Evolutionary conservation across 2,113 vertebrate genomes (phyloP).

Genomic region (Sapajus apella): DNA sequence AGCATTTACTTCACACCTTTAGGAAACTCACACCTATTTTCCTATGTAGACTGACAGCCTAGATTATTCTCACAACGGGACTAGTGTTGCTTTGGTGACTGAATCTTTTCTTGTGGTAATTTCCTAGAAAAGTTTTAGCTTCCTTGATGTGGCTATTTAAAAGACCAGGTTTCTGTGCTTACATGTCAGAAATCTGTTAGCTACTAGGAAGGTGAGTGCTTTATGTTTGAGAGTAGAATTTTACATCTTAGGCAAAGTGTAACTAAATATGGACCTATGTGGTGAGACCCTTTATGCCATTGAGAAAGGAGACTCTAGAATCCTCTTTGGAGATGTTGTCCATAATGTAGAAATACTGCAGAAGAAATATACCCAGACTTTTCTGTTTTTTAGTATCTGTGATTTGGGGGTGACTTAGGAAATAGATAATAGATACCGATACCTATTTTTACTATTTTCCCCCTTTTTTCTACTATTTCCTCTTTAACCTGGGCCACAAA

Average conservation of each 20-base stretch:
- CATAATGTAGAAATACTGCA: background rate
- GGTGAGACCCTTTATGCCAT: background rate
- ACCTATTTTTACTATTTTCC: background rate
- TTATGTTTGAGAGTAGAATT: slow-evolving; percentile 42
- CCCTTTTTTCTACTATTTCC: background rate
- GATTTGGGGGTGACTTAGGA: background rate
- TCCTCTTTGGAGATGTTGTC: background rate
- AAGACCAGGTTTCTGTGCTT: slow-evolving; percentile 31
- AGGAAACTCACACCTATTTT: slow-evolving; percentile 28
- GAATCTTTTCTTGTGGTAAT: slow-evolving; percentile 17
- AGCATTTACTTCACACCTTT: background rate
- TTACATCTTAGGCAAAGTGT: slow-evolving; percentile 41
- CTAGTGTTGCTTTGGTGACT: background rate
- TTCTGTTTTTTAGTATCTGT: background rate
- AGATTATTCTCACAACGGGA: background rate
- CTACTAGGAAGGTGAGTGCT: background rate
- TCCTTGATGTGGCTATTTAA: slow-evolving; percentile 14
- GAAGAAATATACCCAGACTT: background rate
- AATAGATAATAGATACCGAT: background rate
- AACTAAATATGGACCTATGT: background rate
- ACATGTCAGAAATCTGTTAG: slow-evolving; percentile 21
- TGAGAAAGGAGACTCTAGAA: background rate
- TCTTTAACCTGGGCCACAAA: background rate
- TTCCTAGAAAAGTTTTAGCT: slow-evolving; percentile 22
- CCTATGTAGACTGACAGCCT: background rate